Evolutionary conservation across 2,797 vertebrate genomes (phyloP).

Genomic region (Chromis chromis): DNA sequence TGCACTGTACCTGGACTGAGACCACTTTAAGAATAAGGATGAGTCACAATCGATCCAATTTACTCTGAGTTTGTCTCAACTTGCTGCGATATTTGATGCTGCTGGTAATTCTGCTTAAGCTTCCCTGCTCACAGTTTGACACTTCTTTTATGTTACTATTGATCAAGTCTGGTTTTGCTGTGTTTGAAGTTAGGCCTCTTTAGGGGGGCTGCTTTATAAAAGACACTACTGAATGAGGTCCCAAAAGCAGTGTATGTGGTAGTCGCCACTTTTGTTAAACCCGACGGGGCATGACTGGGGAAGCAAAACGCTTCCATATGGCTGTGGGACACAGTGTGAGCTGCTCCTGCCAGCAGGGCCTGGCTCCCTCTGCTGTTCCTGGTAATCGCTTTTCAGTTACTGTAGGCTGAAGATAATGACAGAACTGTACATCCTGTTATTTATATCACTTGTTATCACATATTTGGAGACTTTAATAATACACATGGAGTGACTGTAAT

Average conservation of each 20-base stretch:
- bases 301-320: slow-evolving; percentile 85
- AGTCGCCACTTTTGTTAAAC: slow-evolving; percentile 80
- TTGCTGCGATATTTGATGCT: slow-evolving; percentile 11
- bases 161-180: slow-evolving; percentile 50
- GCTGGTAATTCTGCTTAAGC: background rate
- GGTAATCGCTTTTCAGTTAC: slow-evolving; percentile 55
- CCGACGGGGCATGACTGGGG: slow-evolving; percentile 79
- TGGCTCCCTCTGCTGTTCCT: slow-evolving; percentile 63
- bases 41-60: slow-evolving; percentile 29
- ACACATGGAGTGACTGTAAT: slow-evolving; percentile 20
- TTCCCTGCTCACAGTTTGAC: slow-evolving; percentile 30
- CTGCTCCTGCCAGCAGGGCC: slow-evolving; percentile 71
- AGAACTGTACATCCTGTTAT: slow-evolving; percentile 55
- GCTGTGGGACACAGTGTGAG: slow-evolving; percentile 70
- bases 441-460: slow-evolving; percentile 56
- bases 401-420: slow-evolving; percentile 51
- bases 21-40: slow-evolving; percentile 4
- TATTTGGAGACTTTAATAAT: slow-evolving; percentile 13
- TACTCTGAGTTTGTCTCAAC: slow-evolving; percentile 3
- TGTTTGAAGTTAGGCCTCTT: slow-evolving; percentile 64
- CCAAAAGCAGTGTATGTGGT: slow-evolving; percentile 75
- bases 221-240: slow-evolving; percentile 71
- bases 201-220: slow-evolving; percentile 59
- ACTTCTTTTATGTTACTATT: slow-evolving; percentile 34
- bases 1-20: slow-evolving; percentile 18